A percentile compares a stretch with the other conserved stretches of the same genome.
Evolutionary conservation across 1,140 invertebrate genomes (phyloP).

Genomic region (Meloidogyne hapla): DNA sequence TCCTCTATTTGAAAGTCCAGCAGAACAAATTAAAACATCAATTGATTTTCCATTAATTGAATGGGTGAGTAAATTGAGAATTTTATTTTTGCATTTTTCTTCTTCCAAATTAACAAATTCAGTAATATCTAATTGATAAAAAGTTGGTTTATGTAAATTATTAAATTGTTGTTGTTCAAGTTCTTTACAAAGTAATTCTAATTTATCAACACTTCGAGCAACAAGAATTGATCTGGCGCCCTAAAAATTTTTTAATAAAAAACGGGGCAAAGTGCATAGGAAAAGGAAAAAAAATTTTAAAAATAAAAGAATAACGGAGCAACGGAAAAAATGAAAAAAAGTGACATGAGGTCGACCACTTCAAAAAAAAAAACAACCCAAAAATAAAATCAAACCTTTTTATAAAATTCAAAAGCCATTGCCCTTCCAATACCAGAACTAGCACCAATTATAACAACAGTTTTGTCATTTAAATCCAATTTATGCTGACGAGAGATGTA

Average conservation of each 20-base stretch:
- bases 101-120: constrained; percentile 16
- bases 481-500: constrained; percentile 16
- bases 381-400: constrained; percentile 27
- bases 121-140: constrained; percentile 45
- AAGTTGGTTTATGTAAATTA: constrained; percentile 40
- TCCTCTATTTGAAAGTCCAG: constrained; percentile 69
- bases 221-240: constrained; percentile 57
- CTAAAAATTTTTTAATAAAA: constrained; percentile 20
- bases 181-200: constrained; percentile 53
- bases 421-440: constrained; percentile 45
- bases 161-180: constrained; percentile 18
- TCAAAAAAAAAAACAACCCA: background rate
- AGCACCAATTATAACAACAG: constrained; percentile 37
- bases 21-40: constrained; percentile 52
- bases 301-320: too few relatives aligned
- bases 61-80: constrained; percentile 27
- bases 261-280: background rate
- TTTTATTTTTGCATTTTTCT: background rate
- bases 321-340: too few relatives aligned
- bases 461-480: constrained; percentile 32
- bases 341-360: too few relatives aligned
- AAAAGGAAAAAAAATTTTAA: background rate
- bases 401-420: constrained; percentile 49
- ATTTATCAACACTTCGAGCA: constrained; percentile 57
- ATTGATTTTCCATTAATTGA: constrained; percentile 45